These are phyloP conservation scores for Penaeus vannamei DNA, from an alignment of 1,140 invertebrate genomes.

Conservation along the genomic window DNA sequence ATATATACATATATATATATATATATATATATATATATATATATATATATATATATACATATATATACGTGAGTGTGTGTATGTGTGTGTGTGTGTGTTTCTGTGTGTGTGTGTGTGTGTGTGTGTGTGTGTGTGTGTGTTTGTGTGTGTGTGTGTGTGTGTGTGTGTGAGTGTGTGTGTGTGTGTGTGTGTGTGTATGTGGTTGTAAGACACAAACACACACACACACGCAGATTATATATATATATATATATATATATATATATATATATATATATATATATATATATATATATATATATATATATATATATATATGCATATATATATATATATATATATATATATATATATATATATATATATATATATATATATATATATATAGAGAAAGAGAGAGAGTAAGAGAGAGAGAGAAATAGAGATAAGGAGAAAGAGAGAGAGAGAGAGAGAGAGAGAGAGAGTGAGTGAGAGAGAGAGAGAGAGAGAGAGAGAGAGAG, in stretches of 20 bases:
- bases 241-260: slow-evolving; percentile 9
- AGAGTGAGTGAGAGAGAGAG: too few relatives aligned
- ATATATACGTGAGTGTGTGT: neutral
- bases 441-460: too few relatives aligned
- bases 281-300: neutral
- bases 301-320: neutral
- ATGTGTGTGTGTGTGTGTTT: neutral
- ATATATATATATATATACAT: slow-evolving; percentile 11
- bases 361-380: too few relatives aligned
- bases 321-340: slow-evolving; percentile 16
- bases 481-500: too few relatives aligned
- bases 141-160: neutral
- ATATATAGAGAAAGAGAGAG: too few relatives aligned
- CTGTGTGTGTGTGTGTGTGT: neutral
- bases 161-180: neutral
- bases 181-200: neutral
- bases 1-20: neutral
- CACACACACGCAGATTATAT: too few relatives aligned
- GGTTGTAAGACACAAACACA: too few relatives aligned
- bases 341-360: too few relatives aligned
- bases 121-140: neutral
- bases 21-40: neutral
- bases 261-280: neutral
- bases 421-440: too few relatives aligned
- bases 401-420: too few relatives aligned